Evolutionary conservation across 2,113 vertebrate genomes (phyloP).

Genomic region (Lepisosteus osseus): DNA sequence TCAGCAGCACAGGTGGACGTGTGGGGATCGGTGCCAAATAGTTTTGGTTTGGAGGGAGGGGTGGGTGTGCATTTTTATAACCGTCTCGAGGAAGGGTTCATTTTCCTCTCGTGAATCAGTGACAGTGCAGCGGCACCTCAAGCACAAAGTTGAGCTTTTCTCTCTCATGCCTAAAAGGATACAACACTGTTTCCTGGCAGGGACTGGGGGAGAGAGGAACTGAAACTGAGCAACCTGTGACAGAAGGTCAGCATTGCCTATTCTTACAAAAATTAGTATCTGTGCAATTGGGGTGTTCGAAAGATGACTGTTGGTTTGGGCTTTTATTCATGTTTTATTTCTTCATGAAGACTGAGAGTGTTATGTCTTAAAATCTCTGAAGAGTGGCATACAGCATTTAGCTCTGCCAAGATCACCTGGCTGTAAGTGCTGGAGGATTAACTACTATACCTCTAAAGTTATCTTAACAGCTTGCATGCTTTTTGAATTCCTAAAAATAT

Average conservation of each 20-base stretch:
- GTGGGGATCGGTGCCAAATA: constrained; percentile 86
- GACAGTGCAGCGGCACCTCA: constrained; percentile 71
- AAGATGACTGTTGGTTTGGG: neutral
- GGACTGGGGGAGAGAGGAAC: constrained; percentile 48
- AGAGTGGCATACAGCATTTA: neutral
- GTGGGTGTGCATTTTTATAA: constrained; percentile 84
- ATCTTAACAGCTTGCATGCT: neutral
- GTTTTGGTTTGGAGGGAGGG: constrained; percentile 92
- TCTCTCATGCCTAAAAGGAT: constrained; percentile 53
- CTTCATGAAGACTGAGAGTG: constrained; percentile 18
- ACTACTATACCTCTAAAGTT: no score
- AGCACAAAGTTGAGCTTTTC: constrained; percentile 56
- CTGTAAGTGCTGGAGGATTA: neutral
- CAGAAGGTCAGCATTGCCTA: constrained; percentile 64
- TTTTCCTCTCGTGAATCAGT: constrained; percentile 81
- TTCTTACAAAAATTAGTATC: constrained; percentile 2
- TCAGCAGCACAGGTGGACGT: constrained; percentile 88
- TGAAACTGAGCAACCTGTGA: constrained; percentile 52
- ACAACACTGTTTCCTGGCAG: constrained; percentile 57
- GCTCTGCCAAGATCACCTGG: neutral
- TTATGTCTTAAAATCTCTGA: neutral
- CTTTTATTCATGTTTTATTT: neutral
- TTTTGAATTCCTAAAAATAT: neutral
- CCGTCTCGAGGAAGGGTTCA: constrained; percentile 81
- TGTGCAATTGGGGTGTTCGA: constrained; percentile 5